Conservation (phyloP, 2,888 invertebrate genomes). For the Rhodophaea formosa region DNA sequence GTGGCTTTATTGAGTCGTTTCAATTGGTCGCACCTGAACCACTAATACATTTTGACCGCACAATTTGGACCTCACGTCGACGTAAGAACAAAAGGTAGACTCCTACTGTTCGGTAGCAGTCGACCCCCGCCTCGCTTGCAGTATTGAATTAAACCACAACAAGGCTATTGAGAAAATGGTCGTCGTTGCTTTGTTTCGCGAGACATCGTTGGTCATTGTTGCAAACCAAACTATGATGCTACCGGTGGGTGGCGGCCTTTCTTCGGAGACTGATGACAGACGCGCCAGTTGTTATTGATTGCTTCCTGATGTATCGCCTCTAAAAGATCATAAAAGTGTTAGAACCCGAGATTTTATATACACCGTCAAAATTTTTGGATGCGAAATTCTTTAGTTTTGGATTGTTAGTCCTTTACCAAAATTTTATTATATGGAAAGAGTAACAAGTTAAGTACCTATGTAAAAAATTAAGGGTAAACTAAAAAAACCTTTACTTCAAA, state of each 20-base stretch:
- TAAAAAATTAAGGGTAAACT: too few relatives aligned
- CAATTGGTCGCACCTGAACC: conserved; percentile 52
- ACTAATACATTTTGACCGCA: conserved; percentile 58
- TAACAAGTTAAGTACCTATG: too few relatives aligned
- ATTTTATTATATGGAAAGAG: too few relatives aligned
- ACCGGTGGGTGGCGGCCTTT: conserved; percentile 66
- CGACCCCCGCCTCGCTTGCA: conserved; percentile 51
- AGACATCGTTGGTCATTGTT: conserved; percentile 55
- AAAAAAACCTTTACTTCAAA: too few relatives aligned
- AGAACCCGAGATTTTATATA: neutral
- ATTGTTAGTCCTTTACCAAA: neutral
- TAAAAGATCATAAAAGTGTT: conserved; percentile 1
- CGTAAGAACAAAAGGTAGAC: conserved; percentile 55
- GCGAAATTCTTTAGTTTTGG: neutral
- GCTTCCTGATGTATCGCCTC: conserved; percentile 44
- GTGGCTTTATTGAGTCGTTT: conserved; percentile 27
- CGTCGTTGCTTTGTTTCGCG: conserved; percentile 46
- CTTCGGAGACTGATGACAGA: conserved; percentile 62
- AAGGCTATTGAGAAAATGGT: conserved; percentile 50
- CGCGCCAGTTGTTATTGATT: conserved; percentile 65
- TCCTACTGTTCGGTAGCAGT: conserved; percentile 66
- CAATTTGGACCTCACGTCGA: conserved; percentile 66
- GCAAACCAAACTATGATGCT: conserved; percentile 70
- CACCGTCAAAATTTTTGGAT: too few relatives aligned
- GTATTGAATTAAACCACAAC: conserved; percentile 72